Percentiles rank a stretch among this genome's conserved stretches.
phyloP scores from a whole-genome alignment of 2,113 vertebrate species.

The Mohoua ochrocephala region DNA sequence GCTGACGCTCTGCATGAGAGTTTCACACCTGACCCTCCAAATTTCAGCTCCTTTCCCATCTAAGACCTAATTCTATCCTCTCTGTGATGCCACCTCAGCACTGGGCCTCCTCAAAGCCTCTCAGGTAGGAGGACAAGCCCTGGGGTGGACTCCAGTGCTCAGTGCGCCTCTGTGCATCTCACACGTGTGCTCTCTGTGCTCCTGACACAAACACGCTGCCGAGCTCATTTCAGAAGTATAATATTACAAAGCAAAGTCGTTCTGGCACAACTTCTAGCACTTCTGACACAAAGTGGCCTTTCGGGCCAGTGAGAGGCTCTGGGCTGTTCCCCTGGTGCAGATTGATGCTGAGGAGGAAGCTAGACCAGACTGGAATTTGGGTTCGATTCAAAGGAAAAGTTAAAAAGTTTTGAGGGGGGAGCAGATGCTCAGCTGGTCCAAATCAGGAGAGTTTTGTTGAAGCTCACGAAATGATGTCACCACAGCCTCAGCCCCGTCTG shows the following conservation, averaged over 20 bases:
- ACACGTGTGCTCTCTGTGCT: not conserved
- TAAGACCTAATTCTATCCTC: not conserved
- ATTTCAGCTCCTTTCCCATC: not conserved
- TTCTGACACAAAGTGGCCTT: slow-evolving; percentile 21
- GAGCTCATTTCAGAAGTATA: not conserved
- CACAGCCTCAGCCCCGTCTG: not conserved
- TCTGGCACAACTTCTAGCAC: slow-evolving; percentile 8
- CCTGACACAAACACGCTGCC: not conserved
- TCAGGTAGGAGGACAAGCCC: not conserved
- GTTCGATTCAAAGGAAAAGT: slow-evolving; percentile 41
- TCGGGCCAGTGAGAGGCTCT: not conserved
- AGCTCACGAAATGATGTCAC: slow-evolving; percentile 27
- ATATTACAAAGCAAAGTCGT: slow-evolving; percentile 6
- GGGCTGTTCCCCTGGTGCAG: not conserved
- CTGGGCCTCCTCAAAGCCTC: not conserved
- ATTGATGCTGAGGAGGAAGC: slow-evolving; percentile 41
- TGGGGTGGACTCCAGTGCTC: not conserved
- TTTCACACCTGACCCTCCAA: not conserved
- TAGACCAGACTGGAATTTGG: slow-evolving; percentile 1
- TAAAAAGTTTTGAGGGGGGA: not conserved
- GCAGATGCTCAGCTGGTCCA: slow-evolving; percentile 55
- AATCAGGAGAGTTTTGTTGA: not conserved
- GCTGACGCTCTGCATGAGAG: accelerated
- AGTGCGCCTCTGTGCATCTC: not conserved
- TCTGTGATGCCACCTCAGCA: not conserved